A percentile compares a stretch with the other conserved stretches of the same genome.
These are phyloP conservation scores for Cyprinodon variegatus DNA, from an alignment of 2,113 vertebrate species.

Conservation along the genomic window DNA sequence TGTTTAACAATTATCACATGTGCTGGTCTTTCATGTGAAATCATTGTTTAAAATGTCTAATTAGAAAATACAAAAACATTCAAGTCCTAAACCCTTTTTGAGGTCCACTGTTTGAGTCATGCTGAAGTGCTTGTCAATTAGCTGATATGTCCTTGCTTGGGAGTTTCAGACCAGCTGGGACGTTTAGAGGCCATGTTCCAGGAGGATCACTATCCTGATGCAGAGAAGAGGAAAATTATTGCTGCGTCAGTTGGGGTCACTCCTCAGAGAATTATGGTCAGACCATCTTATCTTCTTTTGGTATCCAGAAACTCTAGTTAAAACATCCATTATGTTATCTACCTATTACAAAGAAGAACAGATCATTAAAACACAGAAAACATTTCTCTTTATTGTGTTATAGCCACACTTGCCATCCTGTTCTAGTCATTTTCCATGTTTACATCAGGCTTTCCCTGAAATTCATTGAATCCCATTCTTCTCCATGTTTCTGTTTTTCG, in stretches of 20 bases:
- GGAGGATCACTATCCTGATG: constrained; percentile 94
- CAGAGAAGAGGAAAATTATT: constrained; percentile 88
- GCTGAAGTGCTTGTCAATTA: constrained; percentile 9
- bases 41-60: background rate
- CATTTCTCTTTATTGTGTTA: too few relatives aligned
- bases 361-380: background rate
- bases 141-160: constrained; percentile 10
- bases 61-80: background rate
- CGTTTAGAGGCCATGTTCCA: constrained; percentile 89
- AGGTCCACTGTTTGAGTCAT: background rate
- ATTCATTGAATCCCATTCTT: background rate
- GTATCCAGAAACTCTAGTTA: constrained; percentile 11
- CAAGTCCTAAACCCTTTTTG: background rate
- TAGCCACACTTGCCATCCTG: background rate
- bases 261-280: constrained; percentile 93
- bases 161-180: constrained; percentile 86
- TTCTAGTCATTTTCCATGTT: constrained; percentile 2
- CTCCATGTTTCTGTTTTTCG: constrained; percentile 8
- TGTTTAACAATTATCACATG: background rate
- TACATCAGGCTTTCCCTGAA: background rate
- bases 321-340: background rate
- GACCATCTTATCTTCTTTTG: background rate
- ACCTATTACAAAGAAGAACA: background rate
- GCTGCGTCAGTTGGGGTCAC: constrained; percentile 89
- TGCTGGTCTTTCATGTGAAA: background rate